phyloP scores from a whole-genome alignment of 2,797 vertebrate species.

The Emydoidea blandingii region DNA sequence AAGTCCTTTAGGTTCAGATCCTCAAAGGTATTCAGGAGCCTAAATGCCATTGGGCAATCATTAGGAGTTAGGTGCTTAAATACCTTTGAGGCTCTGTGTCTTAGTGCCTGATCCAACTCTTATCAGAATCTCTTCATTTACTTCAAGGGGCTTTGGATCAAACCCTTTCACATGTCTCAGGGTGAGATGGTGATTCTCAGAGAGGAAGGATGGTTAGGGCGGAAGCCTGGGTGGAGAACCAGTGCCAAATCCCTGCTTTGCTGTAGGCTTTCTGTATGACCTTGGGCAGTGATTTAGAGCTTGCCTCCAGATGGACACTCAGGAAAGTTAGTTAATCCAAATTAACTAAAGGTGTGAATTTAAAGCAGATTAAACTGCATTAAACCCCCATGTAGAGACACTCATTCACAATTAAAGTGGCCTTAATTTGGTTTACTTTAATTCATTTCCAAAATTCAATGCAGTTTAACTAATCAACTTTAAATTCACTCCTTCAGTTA shows the following conservation, averaged over 20 bases:
- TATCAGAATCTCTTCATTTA: constrained; percentile 21
- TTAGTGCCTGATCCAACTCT: background rate
- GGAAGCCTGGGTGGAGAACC: background rate
- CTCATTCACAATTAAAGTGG: background rate
- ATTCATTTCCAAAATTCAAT: background rate
- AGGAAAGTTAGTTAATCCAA: background rate
- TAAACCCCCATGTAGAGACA: background rate
- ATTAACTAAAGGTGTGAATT: background rate
- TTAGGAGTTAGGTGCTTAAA: background rate
- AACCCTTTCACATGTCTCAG: background rate
- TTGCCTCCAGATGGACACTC: background rate
- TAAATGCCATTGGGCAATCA: background rate
- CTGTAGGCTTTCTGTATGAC: background rate
- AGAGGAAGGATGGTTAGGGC: background rate
- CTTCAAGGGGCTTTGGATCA: constrained; percentile 10
- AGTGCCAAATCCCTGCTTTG: background rate
- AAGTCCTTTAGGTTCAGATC: background rate
- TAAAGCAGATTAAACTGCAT: background rate
- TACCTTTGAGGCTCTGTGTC: background rate
- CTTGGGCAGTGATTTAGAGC: background rate
- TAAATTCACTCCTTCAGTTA: background rate
- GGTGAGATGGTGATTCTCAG: constrained; percentile 7
- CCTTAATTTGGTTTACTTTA: background rate
- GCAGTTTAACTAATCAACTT: background rate
- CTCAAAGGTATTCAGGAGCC: background rate